Base-by-base conservation (phyloP, 2,888 invertebrate genomes). In the Hirudinaria manillensis region DNA sequence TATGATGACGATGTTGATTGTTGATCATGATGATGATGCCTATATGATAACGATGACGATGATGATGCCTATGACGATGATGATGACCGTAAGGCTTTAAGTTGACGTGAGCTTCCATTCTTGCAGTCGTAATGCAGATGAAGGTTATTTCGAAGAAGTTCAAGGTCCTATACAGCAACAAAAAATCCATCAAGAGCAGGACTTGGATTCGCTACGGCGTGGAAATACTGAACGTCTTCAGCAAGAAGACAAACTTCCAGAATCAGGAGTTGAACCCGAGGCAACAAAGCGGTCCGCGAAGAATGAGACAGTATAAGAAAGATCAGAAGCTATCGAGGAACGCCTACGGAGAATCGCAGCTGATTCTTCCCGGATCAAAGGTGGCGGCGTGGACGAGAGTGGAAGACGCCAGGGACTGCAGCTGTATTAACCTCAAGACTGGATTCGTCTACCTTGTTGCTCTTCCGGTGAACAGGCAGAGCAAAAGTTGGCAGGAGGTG, bases 141-240 rank as follows among this genome's bases (percentile, higher is more conserved):
- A 24, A 29, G 29, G 61, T 61, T n/a, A 27, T 61, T 1, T 61
- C 61, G 61, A 61, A 61, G 61, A 61, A 29, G 29, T 61, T 61
- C 61, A 61, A 61, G 61, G 29, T 61, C 24, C 24, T 61, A 21
- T 61, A 27, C 61, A 29, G 24, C 61, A 61, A 29, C 24, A 29
- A 19, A 10, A 24, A 61, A n/a, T n/a, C 24, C 10, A 7, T 61
- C 7, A 27, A 24, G 61, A 61, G 61, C 61, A 61, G 61, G 19
- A 72, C 53, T 0, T 72, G 72, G 72, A 55, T 72, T 53, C 24
- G 29, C 29, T 72, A 72, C 55, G n/a, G 34, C 3, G 34, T 72
- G 29, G 55, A 27, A 13, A 53, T 72, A n/a, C 21, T 55, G 4
- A 72, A 72, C 34, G 72, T 72, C 55, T 72, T 72, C 72, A 72